Conservation (phyloP, 53 echinoderm and acorn worm species). For the Holothuria leucospilota region DNA sequence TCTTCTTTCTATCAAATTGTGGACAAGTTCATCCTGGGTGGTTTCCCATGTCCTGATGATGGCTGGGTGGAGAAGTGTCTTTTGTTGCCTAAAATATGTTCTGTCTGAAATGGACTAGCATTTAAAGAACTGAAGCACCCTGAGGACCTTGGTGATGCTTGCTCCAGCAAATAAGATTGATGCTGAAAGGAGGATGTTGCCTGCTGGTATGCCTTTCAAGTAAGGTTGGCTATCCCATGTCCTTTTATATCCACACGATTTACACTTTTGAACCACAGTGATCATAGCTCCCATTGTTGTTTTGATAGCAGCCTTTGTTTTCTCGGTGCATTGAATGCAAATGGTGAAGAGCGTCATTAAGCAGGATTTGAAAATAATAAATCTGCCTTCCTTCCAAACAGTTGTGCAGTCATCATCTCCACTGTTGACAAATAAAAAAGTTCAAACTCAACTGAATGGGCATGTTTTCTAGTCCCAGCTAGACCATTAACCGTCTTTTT, state of each 20-base stretch:
- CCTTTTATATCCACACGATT: not conserved
- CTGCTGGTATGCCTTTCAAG: not conserved
- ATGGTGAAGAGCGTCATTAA: not conserved
- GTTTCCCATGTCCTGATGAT: not conserved
- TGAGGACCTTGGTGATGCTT: not conserved
- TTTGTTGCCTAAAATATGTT: not conserved
- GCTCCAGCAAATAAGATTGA: not conserved
- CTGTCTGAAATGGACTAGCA: not conserved
- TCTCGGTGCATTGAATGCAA: not conserved
- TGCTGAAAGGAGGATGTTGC: not conserved
- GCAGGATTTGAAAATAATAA: no score
- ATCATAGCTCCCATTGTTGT: not conserved
- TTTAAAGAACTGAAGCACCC: not conserved
- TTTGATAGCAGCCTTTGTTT: not conserved
- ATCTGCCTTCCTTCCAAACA: not conserved
- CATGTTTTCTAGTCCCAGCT: no score
- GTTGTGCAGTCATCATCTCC: not conserved
- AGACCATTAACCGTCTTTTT: no score
- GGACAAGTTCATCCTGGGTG: not conserved
- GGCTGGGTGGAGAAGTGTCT: not conserved
- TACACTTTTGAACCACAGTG: not conserved
- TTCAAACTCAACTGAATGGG: no score
- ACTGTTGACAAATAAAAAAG: not conserved
- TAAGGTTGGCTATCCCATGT: constrained; percentile 5
- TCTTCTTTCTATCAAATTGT: not conserved